Conservation (phyloP, 2,797 vertebrate species). For the Apogon hyalosoma region DNA sequence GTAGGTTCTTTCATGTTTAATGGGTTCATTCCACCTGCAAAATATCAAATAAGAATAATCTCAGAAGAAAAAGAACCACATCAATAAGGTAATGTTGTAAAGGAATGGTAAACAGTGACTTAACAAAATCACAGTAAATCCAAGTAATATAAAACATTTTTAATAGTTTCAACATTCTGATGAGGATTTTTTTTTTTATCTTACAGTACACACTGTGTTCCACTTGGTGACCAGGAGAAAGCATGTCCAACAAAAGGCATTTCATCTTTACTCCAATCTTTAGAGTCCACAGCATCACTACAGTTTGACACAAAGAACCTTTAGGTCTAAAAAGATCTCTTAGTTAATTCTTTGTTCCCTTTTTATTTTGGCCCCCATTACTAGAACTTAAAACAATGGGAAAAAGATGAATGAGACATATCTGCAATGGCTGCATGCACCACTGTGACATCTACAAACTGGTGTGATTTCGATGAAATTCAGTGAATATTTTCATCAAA, state of each 20-base stretch:
- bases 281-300: constrained; percentile 49
- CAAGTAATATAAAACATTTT: constrained; percentile 73
- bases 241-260: constrained; percentile 57
- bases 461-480: constrained; percentile 18
- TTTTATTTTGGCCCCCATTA: constrained; percentile 67
- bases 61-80: too few species aligned
- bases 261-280: constrained; percentile 46
- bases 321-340: constrained; percentile 40
- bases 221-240: constrained; percentile 54
- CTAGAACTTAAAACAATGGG: constrained; percentile 37
- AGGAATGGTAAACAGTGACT: neutral
- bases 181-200: constrained; percentile 66
- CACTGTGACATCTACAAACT: constrained; percentile 62
- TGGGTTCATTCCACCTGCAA: too few species aligned
- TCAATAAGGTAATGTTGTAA: too few species aligned
- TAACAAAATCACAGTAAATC: constrained; percentile 40
- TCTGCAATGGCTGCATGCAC: constrained; percentile 68
- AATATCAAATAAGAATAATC: too few species aligned
- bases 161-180: constrained; percentile 82
- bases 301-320: constrained; percentile 64
- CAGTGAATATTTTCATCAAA: constrained; percentile 12
- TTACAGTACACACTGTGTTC: constrained; percentile 72
- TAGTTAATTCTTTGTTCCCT: constrained; percentile 40
- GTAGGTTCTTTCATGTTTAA: too few species aligned
- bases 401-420: constrained; percentile 31